Conservation (phyloP, 2,797 vertebrate genomes). For the Arvicola amphibius region DNA sequence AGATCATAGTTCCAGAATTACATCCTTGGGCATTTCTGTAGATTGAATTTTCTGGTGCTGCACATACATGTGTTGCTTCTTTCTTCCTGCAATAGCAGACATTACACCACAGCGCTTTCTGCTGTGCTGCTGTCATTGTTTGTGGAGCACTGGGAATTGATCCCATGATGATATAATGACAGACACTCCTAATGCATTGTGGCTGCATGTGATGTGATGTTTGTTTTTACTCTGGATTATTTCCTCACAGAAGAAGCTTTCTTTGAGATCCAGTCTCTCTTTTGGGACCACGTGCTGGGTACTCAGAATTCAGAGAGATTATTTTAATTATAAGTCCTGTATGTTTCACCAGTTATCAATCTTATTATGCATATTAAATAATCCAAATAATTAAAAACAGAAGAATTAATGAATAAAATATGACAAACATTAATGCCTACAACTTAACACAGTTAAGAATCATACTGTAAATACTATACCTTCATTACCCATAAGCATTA, state of each 20-base stretch:
- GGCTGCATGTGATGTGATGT: not conserved
- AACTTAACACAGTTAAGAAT: not conserved
- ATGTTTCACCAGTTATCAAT: not conserved
- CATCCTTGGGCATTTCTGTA: slow-evolving; percentile 39
- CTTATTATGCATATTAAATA: slow-evolving; percentile 25
- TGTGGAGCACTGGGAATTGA: not conserved
- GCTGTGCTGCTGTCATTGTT: not conserved
- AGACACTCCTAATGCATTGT: not conserved
- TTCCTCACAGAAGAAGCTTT: slow-evolving; percentile 48
- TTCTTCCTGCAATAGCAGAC: not conserved
- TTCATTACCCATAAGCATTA: not conserved
- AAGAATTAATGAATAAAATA: slow-evolving; percentile 47
- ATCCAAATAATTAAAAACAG: not conserved
- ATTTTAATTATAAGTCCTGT: not conserved
- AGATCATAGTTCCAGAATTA: slow-evolving; percentile 32
- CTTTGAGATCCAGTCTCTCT: not conserved
- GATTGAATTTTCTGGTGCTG: slow-evolving; percentile 46
- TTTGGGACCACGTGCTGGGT: not conserved
- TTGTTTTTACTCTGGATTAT: slow-evolving; percentile 34
- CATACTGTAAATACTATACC: not conserved
- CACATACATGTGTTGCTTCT: not conserved
- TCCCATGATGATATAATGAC: not conserved
- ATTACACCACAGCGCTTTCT: not conserved
- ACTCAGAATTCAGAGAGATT: not conserved
- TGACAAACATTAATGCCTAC: slow-evolving; percentile 18